A percentile compares a stretch with the other conserved stretches of the same genome.
Evolutionary conservation across 2,113 vertebrate species (phyloP).

Genomic region (Motacilla tschutschensis): DNA sequence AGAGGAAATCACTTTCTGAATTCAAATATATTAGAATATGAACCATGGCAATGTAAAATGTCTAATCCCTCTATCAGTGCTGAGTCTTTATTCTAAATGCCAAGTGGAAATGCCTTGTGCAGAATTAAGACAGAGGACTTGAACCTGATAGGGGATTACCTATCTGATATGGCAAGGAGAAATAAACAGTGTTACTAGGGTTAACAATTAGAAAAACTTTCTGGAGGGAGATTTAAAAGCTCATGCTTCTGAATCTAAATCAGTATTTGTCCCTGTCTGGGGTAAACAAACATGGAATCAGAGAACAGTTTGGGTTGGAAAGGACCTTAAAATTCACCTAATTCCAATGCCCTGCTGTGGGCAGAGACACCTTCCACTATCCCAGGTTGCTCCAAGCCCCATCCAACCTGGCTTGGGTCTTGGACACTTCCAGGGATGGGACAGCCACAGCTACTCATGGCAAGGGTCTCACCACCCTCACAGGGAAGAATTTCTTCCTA

Average conservation of each 20-base stretch:
- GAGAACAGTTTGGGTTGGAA: background rate
- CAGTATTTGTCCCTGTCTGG: background rate
- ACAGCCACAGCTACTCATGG: background rate
- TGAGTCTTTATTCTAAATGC: background rate
- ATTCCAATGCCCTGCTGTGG: accelerated
- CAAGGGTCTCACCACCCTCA: background rate
- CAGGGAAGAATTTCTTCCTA: background rate
- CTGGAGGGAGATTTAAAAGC: background rate
- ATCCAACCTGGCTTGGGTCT: background rate
- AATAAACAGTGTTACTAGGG: background rate
- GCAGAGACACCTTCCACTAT: background rate
- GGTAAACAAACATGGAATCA: background rate
- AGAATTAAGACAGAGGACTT: background rate
- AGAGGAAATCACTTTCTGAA: background rate
- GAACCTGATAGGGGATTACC: background rate
- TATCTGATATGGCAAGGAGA: background rate
- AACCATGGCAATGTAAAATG: background rate
- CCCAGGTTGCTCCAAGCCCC: background rate
- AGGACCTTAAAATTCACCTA: background rate
- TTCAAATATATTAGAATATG: background rate
- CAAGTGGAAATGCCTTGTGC: background rate
- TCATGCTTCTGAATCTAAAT: background rate
- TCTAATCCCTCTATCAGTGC: background rate
- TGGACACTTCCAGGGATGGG: background rate
- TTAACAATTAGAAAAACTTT: background rate